A percentile compares a stretch with the other conserved stretches of the same genome.
These are phyloP conservation scores for Mayetiola destructor DNA, from an alignment of 2,888 invertebrate genomes.

Conservation along the genomic window DNA sequence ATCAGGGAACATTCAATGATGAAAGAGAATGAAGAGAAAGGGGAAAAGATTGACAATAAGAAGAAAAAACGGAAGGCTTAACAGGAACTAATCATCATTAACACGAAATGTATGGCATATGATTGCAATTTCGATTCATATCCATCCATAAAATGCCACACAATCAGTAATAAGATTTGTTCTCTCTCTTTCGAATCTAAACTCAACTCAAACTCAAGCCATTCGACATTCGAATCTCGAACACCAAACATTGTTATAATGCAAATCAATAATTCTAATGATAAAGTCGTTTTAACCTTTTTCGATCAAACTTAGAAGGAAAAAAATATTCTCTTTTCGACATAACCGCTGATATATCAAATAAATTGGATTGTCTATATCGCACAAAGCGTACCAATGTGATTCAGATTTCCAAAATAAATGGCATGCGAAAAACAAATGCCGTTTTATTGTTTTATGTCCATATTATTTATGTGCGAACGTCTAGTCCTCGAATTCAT, in stretches of 20 bases:
- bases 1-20: neutral
- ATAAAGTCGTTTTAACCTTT: neutral
- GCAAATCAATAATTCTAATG: slow-evolving; percentile 12
- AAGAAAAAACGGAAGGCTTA: neutral
- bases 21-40: neutral
- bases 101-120: slow-evolving; percentile 4
- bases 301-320: slow-evolving; percentile 3
- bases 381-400: too few species aligned
- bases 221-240: too few species aligned
- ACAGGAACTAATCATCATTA: slow-evolving; percentile 11
- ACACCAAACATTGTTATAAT: slow-evolving; percentile 1
- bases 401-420: neutral
- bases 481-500: neutral
- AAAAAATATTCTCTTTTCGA: too few species aligned
- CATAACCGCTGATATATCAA: too few species aligned
- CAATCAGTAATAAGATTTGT: too few species aligned
- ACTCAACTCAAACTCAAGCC: too few species aligned
- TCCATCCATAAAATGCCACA: too few species aligned
- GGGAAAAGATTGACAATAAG: neutral
- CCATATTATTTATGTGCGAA: neutral
- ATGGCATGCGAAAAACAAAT: slow-evolving; percentile 1
- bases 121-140: neutral
- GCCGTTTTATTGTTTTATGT: neutral
- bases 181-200: too few species aligned
- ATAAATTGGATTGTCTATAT: too few species aligned